These are phyloP conservation scores for Luidia sarsii DNA, from an alignment of 53 echinoderm and acorn worm genomes.

Conservation along the genomic window DNA sequence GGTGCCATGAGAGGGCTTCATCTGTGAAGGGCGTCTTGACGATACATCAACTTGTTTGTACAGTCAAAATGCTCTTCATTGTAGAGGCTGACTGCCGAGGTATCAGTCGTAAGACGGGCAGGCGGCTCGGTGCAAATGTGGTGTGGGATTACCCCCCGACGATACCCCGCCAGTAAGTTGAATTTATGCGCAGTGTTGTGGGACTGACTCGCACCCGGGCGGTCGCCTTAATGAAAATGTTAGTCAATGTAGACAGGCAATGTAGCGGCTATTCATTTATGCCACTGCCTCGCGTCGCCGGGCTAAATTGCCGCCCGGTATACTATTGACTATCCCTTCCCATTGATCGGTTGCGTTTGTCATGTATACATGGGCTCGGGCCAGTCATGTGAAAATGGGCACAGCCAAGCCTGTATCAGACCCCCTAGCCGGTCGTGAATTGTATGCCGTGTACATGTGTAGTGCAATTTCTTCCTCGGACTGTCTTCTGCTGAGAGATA, in stretches of 20 bases:
- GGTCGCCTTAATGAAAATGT: constrained; percentile 25
- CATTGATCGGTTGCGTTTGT: constrained; percentile 39
- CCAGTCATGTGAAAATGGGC: not conserved
- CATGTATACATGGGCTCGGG: not conserved
- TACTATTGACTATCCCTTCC: constrained; percentile 32
- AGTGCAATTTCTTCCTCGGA: not conserved
- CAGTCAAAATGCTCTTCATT: constrained; percentile 26
- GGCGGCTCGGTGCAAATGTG: not conserved
- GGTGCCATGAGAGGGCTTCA: not conserved
- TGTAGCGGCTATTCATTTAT: constrained; percentile 15
- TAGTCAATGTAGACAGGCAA: not conserved
- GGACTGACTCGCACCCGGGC: not conserved
- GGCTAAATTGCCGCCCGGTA: constrained; percentile 24
- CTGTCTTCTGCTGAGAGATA: not conserved
- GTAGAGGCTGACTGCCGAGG: not conserved
- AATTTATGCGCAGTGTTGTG: not conserved
- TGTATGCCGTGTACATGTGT: not conserved
- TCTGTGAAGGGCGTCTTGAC: not conserved
- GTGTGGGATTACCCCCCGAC: no score
- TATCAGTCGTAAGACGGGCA: not conserved
- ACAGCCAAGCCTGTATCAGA: not conserved
- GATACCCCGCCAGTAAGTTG: not conserved
- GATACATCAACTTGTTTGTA: constrained; percentile 32
- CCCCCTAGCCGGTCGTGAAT: constrained; percentile 23
- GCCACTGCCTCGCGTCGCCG: constrained; percentile 1